Evolutionary conservation across 2,888 invertebrate genomes (phyloP), one percentile per base, ranked within the genome.

Genomic region (Protodeltote pygarga): DNA sequence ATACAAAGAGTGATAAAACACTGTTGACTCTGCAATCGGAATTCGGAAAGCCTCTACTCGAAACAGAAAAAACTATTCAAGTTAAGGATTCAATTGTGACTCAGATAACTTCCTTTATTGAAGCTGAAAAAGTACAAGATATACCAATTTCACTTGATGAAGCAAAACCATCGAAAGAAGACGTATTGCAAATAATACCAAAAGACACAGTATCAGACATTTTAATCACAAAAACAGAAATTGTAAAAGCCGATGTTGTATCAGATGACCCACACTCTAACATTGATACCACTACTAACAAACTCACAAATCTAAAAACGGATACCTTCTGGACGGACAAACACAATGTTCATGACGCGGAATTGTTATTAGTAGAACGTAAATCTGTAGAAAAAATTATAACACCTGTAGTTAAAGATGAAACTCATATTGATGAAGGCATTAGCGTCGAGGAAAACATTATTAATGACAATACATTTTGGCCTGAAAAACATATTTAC

Each of bases 271-370:
- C 63, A 40, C 49, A 61, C 57, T 74, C 79, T 89, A 87, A 88
- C 80, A 76, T 53, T 75, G 71, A 65, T 33, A 58, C 65, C 46
- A 54, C 57, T 69, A 81, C 84, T 85, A 89, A 87, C 81, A 83
- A 75, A 47, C 37, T 80, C 33, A 60, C 70, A 34, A 73, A 91
- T 58, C 75, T 92, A 33, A 83, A 83, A 79, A 90, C 93, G 57
- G 90, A 93, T 64, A 88, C 90, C 24, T 94, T 94, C 74, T 95
- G 94, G 94, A 76, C 89, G 9, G 88, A 93, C 38, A 95, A 94
- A 79, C 86, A 87, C 50, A 66, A 85, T 14, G 88, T 93, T 53
- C 92, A 94, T 66, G 93, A 94, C 55, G 94, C 95, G 10, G 95
- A 95, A 81, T 67, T 77, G 57, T 48, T 72, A 46, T 60, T 84